phyloP scores from a whole-genome alignment of 1,140 invertebrate genomes.

The Hermetia illucens region DNA sequence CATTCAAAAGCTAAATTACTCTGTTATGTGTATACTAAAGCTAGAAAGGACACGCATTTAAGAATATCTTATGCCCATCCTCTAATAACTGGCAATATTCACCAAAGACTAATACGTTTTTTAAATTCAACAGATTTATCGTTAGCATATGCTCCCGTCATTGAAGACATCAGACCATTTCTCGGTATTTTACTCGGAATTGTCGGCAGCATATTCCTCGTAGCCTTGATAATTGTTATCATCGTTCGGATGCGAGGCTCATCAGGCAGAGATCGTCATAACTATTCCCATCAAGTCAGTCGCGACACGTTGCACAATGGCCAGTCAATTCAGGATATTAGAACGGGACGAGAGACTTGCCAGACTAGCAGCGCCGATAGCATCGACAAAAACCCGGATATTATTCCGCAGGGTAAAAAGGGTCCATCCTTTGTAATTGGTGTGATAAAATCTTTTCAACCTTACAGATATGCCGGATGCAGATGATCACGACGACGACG shows the following conservation, averaged over 20 bases:
- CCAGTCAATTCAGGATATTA: constrained; percentile 28
- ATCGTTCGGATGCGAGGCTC: constrained; percentile 48
- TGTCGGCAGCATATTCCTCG: constrained; percentile 51
- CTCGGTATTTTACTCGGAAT: constrained; percentile 55
- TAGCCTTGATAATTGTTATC: constrained; percentile 59
- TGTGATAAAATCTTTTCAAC: not conserved
- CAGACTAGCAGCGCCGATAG: constrained; percentile 43
- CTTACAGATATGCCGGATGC: not conserved
- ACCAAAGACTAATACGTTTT: not conserved
- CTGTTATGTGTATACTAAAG: too few relatives aligned
- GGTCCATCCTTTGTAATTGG: not conserved
- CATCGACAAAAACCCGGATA: constrained; percentile 62
- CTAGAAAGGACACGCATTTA: too few relatives aligned
- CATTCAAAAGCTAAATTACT: too few relatives aligned
- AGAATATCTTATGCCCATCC: too few relatives aligned
- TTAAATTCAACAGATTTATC: constrained; percentile 18
- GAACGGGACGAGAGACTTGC: constrained; percentile 30
- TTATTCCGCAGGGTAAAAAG: constrained; percentile 54
- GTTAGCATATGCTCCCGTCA: constrained; percentile 26
- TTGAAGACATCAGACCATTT: constrained; percentile 55
- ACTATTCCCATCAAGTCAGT: constrained; percentile 41
- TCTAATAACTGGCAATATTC: not conserved
- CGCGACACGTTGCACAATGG: constrained; percentile 21
- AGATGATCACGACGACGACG: constrained; percentile 24
- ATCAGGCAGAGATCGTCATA: constrained; percentile 45